A percentile compares a stretch with the other conserved stretches of the same genome.
Conservation (phyloP, 1,140 invertebrate genomes). For the Penaeus indicus region DNA sequence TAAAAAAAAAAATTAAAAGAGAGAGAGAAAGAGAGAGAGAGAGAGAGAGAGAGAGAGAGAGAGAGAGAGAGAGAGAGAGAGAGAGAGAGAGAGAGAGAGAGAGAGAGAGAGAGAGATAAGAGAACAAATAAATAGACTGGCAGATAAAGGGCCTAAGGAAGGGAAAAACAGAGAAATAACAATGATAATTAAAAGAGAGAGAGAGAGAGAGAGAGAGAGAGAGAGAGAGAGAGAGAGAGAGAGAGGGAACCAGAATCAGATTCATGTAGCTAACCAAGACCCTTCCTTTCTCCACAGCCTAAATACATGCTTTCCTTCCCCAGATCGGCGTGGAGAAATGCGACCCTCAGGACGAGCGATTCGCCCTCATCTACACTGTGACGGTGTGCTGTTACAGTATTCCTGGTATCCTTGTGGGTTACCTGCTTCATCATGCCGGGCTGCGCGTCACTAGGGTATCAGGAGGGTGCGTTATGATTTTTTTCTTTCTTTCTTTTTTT, state of each 20-base stretch:
- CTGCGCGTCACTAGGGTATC: slow-evolving; percentile 58
- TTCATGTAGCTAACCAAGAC: not conserved
- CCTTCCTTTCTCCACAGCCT: not conserved
- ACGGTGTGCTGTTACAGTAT: slow-evolving; percentile 60
- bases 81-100: too few species aligned
- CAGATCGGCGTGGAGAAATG: slow-evolving; percentile 52
- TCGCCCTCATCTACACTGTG: slow-evolving; percentile 63
- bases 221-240: too few species aligned
- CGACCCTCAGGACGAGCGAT: slow-evolving; percentile 53
- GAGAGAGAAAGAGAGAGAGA: too few species aligned
- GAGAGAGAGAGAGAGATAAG: too few species aligned
- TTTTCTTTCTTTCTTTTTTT: not conserved
- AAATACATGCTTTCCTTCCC: not conserved
- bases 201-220: too few species aligned
- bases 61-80: too few species aligned
- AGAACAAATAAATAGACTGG: too few species aligned
- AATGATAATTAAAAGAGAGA: too few species aligned
- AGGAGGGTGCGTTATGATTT: slow-evolving; percentile 48
- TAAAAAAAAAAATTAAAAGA: too few species aligned
- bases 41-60: too few species aligned
- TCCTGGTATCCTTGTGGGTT: slow-evolving; percentile 52
- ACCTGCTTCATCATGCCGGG: slow-evolving; percentile 60
- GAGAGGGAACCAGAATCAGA: not conserved
- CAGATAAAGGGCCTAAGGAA: too few species aligned
- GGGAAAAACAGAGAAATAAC: too few species aligned